phyloP scores from a whole-genome alignment of 2,888 invertebrate genomes.

The Pantelozetes paolii region DNA sequence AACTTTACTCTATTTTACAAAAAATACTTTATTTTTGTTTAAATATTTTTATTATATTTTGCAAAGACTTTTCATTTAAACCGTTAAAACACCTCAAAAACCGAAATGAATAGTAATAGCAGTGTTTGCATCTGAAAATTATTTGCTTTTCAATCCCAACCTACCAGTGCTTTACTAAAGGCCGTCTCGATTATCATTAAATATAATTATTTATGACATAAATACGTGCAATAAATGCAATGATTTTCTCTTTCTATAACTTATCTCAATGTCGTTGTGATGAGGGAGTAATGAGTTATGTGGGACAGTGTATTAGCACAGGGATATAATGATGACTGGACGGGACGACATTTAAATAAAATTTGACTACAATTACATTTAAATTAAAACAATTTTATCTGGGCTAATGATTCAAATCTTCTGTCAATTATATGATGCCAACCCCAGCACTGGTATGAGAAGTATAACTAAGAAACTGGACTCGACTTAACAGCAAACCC shows the following conservation, averaged over 20 bases:
- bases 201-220: conserved; percentile 29
- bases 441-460: not conserved
- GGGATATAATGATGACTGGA: not conserved
- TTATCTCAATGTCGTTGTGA: conserved; percentile 34
- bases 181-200: conserved; percentile 32
- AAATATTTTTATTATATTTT: conserved; percentile 1
- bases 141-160: not conserved
- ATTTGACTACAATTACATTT: not conserved
- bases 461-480: not conserved
- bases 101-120: conserved; percentile 1
- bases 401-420: conserved; percentile 23
- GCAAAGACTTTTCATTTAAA: not conserved
- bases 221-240: conserved; percentile 22
- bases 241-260: conserved; percentile 23
- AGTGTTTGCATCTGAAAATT: not conserved
- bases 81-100: not conserved
- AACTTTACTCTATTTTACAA: conserved; percentile 1
- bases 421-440: not conserved
- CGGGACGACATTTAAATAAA: not conserved
- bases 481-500: not conserved
- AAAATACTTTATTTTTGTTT: conserved; percentile 11
- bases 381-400: not conserved
- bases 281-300: conserved; percentile 5
- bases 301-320: not conserved
- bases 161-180: not conserved